Base-by-base conservation (phyloP, 2,113 vertebrate species). In the Ceyx margarethae region DNA sequence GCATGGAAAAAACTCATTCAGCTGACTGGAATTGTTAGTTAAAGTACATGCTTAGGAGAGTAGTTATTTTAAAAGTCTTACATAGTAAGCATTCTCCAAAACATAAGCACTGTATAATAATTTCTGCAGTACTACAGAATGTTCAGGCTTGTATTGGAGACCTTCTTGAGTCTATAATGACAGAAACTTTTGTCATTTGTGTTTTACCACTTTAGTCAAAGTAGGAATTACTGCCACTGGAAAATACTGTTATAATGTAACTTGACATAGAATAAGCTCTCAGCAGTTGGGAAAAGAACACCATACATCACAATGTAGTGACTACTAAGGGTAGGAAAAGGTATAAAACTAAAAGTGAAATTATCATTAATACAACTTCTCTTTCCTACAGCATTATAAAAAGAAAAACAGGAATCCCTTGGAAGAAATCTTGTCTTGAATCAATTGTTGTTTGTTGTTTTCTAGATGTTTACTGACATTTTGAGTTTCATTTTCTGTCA, bases 401-500 rank as follows among this genome's bases (percentile, higher is more conserved):
- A 78, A 78, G 43, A 76, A 73, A 90, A 92, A 61, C 45, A 81
- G 79, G 13, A 86, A 76, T 61, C 48, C 23, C 60, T 25, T 33
- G 17, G 58, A 58, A 58, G 48, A 84, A 83, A 56, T 3, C 28
- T 45, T 80, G 53, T 54, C 76, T 54, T 45, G 20, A 91, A 86
- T 74, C 81, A 84, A 40, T 53, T 72, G 56, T 40, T 87, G 23
- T 83, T 76, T 3, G 0, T 5, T 78, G 48, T 10, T 68, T 83
- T 53, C 80, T 89, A 93, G 35, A 31, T 89, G 51, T 53, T 35
- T 92, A 48, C 72, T 94, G 80, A 85, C 74, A 65, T 48, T 72
- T 29, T 57, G 33, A 89, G 40, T 95, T 95, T 90, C 53, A 29
- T 95, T 68, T 40, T 73, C 54, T 95, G 68, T 66, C 54, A 81